A percentile compares a stretch with the other conserved stretches of the same genome.
Conservation (phyloP, 2,797 vertebrate genomes). For the Hozukius guyotensis region DNA sequence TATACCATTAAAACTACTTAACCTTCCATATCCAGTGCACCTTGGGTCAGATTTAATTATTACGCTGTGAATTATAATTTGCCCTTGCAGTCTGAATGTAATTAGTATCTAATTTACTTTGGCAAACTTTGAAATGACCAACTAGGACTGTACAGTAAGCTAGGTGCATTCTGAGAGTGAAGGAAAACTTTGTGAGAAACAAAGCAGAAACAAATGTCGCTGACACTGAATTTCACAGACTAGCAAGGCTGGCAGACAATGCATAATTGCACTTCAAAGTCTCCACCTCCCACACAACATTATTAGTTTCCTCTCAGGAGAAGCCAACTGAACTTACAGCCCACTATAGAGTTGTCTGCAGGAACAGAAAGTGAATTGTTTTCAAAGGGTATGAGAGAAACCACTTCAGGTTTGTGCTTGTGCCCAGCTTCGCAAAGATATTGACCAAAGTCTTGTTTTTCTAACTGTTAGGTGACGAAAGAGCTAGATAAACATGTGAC, state of each 20-base stretch:
- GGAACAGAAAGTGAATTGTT: background rate
- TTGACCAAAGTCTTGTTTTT: background rate
- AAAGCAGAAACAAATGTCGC: background rate
- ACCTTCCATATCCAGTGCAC: background rate
- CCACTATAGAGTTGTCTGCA: background rate
- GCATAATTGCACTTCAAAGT: background rate
- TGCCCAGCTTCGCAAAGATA: background rate
- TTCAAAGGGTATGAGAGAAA: background rate
- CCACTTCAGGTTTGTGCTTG: background rate
- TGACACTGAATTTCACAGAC: background rate
- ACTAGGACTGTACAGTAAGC: background rate
- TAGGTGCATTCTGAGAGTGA: background rate
- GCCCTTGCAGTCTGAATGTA: background rate
- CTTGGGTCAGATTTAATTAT: background rate
- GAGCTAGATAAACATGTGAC: background rate
- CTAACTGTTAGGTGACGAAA: background rate
- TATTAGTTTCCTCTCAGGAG: background rate
- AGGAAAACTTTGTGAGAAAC: background rate
- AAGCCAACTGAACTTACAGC: background rate
- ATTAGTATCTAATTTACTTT: background rate
- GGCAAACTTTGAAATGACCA: background rate
- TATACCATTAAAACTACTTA: background rate
- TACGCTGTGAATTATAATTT: background rate
- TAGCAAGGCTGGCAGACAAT: background rate
- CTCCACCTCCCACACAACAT: background rate